Percentiles rank a stretch among this genome's conserved stretches.
Conservation (phyloP, 2,797 vertebrate species). For the Peromyscus aztecus region DNA sequence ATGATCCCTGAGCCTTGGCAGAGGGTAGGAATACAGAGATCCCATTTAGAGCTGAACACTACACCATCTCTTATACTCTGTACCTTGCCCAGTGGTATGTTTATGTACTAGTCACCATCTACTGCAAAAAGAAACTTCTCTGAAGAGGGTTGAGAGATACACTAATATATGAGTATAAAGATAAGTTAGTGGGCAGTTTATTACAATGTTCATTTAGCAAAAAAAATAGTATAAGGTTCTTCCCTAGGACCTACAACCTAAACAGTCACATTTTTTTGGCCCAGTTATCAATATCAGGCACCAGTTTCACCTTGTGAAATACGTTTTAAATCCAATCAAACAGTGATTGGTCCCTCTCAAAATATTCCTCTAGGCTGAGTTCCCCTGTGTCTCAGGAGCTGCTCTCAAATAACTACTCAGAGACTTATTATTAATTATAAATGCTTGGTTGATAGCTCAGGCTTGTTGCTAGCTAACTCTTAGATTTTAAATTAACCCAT, state of each 20-base stretch:
- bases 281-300: not conserved
- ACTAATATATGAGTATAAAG: not conserved
- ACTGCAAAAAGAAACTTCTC: not conserved
- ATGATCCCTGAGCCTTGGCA: not conserved
- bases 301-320: not conserved
- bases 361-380: not conserved
- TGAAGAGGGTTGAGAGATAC: not conserved
- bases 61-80: no score
- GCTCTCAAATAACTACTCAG: not conserved
- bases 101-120: not conserved
- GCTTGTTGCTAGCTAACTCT: not conserved
- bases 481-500: not conserved
- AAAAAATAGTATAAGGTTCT: not conserved
- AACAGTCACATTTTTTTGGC: no score
- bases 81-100: not conserved
- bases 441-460: not conserved
- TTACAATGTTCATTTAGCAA: not conserved
- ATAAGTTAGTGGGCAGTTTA: not conserved
- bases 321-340: not conserved
- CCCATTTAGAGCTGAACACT: not conserved
- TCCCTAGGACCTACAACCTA: not conserved
- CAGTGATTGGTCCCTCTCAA: not conserved
- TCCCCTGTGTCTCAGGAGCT: not conserved
- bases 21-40: not conserved
- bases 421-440: not conserved